Evolutionary conservation across 1,140 invertebrate genomes (phyloP).

Genomic region (Pachyrhynchus sulphureomaculatus): DNA sequence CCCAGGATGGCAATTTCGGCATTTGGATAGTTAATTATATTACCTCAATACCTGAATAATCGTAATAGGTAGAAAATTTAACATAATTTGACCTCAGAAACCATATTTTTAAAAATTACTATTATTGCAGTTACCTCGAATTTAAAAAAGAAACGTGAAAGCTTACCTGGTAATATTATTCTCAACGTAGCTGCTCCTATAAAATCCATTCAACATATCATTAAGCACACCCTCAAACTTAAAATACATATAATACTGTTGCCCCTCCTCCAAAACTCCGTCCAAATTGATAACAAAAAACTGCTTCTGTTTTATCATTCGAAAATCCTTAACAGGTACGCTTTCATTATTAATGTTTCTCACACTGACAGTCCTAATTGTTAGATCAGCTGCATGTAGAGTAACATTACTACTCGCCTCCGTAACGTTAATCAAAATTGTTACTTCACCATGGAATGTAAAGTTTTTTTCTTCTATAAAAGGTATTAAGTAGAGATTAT

Average conservation of each 20-base stretch:
- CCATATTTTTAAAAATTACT: too few relatives aligned
- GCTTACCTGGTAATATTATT: conserved; percentile 67
- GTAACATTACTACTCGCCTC: conserved; percentile 71
- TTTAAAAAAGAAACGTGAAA: too few relatives aligned
- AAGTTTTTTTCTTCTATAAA: conserved; percentile 73
- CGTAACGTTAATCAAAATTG: conserved; percentile 65
- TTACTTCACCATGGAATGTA: conserved; percentile 72
- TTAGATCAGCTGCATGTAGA: conserved; percentile 71
- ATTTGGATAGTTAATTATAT: too few relatives aligned
- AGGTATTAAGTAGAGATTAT: conserved; percentile 69
- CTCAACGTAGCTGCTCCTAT: conserved; percentile 78
- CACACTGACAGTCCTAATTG: conserved; percentile 59
- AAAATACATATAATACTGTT: conserved; percentile 68
- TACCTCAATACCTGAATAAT: too few relatives aligned
- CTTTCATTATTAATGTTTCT: conserved; percentile 40
- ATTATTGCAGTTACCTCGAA: neutral
- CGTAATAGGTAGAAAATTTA: too few relatives aligned
- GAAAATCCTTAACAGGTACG: conserved; percentile 48
- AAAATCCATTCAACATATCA: conserved; percentile 82
- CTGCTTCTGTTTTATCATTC: conserved; percentile 66
- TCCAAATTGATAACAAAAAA: conserved; percentile 71
- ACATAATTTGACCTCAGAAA: too few relatives aligned
- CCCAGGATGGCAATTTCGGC: too few relatives aligned
- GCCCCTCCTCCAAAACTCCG: conserved; percentile 57
- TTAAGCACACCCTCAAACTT: conserved; percentile 71